Conservation (phyloP, 2,888 invertebrate species). For the Incurvaria masculella region DNA sequence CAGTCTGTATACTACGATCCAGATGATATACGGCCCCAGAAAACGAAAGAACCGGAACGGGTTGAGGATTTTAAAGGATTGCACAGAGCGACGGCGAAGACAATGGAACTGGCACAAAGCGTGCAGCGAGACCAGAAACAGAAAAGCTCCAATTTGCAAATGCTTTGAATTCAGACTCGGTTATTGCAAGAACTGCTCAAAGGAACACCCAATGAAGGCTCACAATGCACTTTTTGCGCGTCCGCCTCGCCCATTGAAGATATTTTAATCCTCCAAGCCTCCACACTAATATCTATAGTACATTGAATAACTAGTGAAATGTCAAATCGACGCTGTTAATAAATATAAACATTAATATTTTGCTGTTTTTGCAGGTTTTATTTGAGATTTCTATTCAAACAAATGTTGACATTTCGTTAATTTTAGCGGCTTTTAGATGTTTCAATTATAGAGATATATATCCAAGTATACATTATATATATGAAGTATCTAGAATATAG, state of each 20-base stretch:
- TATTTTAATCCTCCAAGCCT: not conserved
- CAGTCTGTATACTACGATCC: not conserved
- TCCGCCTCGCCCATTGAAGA: not conserved
- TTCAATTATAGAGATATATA: no score
- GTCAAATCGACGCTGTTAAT: no score
- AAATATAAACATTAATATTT: no score
- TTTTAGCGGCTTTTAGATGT: no score
- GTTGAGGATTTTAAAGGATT: not conserved
- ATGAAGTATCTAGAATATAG: no score
- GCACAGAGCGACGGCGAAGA: not conserved
- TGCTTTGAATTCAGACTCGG: not conserved
- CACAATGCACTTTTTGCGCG: not conserved
- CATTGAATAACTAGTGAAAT: no score
- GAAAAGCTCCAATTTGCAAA: not conserved
- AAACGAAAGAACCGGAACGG: not conserved
- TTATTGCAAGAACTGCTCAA: not conserved
- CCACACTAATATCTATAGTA: not conserved
- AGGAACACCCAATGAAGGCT: not conserved
- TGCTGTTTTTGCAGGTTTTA: no score
- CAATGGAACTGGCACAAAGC: not conserved
- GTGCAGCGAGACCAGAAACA: not conserved
- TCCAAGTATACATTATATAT: no score
- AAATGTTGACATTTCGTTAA: no score
- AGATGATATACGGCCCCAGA: not conserved
- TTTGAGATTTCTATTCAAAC: no score